Evolutionary conservation across 2,113 vertebrate species (phyloP), one percentile per base, ranked within the genome.

Genomic region (Empidonax traillii): DNA sequence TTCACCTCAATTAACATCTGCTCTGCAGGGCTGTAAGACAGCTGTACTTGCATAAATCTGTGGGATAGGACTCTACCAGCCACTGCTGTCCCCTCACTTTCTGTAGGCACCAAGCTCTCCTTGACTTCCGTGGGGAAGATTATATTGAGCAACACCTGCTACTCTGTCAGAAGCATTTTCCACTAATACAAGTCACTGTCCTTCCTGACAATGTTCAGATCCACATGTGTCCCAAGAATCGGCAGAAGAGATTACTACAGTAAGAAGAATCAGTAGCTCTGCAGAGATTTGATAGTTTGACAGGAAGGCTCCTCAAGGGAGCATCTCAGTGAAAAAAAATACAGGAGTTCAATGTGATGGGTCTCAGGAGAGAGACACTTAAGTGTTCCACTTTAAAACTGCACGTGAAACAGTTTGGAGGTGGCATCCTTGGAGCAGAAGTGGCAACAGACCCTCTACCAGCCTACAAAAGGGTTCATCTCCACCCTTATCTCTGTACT

Each of bases 141-240:
- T 24, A 76, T 51, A 53, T 21, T 44, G 53, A 96, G 82, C 53
- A 91, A 96, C 87, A 96, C 82, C 85, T 93, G 90, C 91, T 88
- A 72, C 67, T 95, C 90, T 92, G 92, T 94, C 95, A 96, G 82
- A 94, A 94, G 72, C 47, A 55, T 76, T 91, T 90, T 74, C 35
- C 39, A 53, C 59, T 93, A 88, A 87, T 62, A 58, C 3, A 0
- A 51, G 66, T 94, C 91, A 84, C 51, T 95, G 93, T 91, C 72
- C 75, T 74, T 85, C 84, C 82, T 56, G 94, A 91, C 88, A 67
- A 23, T 3, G 27, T 71, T 95, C 91, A 88, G 83, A 85, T 86
- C 72, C 85, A 65, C 7, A 0, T 12, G 8, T 2, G 0, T 24
- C 65, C 55, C 23, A 77, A 41, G 72, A 89, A 85, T n/a, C 88